Evolutionary conservation across 2,113 vertebrate genomes (phyloP).

Genomic region (Eubucco bourcierii): DNA sequence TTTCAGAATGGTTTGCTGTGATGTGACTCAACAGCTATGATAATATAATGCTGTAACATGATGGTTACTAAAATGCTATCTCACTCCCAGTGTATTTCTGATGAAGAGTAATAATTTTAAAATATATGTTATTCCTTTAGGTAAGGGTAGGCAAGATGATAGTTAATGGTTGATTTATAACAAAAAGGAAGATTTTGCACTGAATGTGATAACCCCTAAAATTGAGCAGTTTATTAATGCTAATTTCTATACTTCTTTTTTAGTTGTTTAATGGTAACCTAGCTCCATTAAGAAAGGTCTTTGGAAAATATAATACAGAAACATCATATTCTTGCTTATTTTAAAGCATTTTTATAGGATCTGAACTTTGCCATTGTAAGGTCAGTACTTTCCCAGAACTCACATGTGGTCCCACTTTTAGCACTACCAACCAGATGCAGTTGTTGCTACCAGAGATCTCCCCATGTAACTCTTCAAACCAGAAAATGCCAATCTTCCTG

Average conservation of each 20-base stretch:
- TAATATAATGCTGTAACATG: not conserved
- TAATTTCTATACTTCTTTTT: not conserved
- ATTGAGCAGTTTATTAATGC: not conserved
- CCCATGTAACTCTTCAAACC: constrained; percentile 5
- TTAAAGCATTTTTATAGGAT: constrained; percentile 20
- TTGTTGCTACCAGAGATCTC: constrained; percentile 12
- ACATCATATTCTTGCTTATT: not conserved
- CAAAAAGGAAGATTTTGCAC: not conserved
- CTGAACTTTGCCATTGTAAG: constrained; percentile 53
- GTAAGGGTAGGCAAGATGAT: not conserved
- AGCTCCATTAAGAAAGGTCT: not conserved
- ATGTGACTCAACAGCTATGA: not conserved
- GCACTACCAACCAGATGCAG: not conserved
- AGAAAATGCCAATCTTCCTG: not conserved
- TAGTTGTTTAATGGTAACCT: not conserved
- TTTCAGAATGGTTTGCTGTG: not conserved
- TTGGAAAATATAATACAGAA: constrained; percentile 1
- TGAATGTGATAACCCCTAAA: not conserved
- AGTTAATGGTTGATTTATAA: not conserved
- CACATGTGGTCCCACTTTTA: constrained; percentile 49
- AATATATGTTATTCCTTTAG: not conserved
- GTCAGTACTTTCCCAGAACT: constrained; percentile 44
- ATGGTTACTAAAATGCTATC: not conserved
- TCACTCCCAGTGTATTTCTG: not conserved
- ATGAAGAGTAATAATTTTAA: not conserved